phyloP scores from a whole-genome alignment of 2,113 vertebrate genomes.

The Psilopogon haemacephalus region DNA sequence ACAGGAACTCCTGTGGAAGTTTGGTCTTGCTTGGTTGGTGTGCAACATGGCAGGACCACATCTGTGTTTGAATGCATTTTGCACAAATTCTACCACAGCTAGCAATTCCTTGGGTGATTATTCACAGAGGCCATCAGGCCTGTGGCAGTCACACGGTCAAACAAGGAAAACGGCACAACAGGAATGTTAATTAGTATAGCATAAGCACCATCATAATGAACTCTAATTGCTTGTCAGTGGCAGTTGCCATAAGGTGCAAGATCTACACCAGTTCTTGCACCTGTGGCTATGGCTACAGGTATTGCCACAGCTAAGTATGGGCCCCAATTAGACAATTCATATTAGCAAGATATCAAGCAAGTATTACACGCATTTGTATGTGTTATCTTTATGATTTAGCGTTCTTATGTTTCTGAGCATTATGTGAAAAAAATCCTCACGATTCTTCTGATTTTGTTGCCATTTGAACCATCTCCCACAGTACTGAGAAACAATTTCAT shows the following conservation, averaged over 20 bases:
- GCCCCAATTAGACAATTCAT: background rate
- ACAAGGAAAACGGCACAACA: constrained; percentile 74
- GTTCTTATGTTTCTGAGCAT: background rate
- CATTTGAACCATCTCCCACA: constrained; percentile 31
- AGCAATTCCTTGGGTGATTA: constrained; percentile 62
- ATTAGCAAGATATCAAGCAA: background rate
- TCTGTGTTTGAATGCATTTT: constrained; percentile 16
- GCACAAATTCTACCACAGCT: constrained; percentile 8
- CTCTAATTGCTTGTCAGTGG: constrained; percentile 84
- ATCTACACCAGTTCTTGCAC: constrained; percentile 41
- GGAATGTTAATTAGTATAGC: constrained; percentile 86
- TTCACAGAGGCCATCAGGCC: constrained; percentile 66
- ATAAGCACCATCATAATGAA: constrained; percentile 84
- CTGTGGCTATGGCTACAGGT: background rate
- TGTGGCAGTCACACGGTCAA: constrained; percentile 72
- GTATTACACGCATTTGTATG: background rate
- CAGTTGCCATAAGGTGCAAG: constrained; percentile 70
- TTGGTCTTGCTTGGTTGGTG: background rate
- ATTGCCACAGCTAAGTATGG: background rate
- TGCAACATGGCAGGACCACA: constrained; percentile 7
- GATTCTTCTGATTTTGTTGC: constrained; percentile 12
- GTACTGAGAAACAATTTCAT: constrained; percentile 72
- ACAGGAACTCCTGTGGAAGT: background rate
- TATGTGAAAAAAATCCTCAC: background rate
- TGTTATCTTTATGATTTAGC: background rate